These are phyloP conservation scores for Zygaena filipendulae DNA, from an alignment of 2,888 invertebrate genomes.

Conservation along the genomic window DNA sequence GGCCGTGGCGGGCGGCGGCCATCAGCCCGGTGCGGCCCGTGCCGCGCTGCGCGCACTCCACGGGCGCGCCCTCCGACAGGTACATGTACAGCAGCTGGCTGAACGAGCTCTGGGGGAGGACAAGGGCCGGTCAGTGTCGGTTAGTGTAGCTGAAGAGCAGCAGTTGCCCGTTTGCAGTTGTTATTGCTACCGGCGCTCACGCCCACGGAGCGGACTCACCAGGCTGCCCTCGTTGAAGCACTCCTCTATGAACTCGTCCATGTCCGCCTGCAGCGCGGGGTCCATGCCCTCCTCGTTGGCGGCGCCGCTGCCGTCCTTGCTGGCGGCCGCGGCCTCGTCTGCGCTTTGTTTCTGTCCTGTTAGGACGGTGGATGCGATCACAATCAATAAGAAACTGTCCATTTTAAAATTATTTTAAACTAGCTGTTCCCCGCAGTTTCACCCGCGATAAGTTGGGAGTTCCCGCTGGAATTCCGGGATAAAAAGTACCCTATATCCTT, in stretches of 20 bases:
- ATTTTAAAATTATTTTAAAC: no score
- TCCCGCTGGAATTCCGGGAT: no score
- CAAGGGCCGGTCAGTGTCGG: no score
- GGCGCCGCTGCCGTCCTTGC: constrained; percentile 26
- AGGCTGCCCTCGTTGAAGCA: constrained; percentile 69
- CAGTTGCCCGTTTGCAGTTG: no score
- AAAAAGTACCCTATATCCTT: no score
- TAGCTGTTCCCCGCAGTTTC: no score
- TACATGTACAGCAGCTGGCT: constrained; percentile 82
- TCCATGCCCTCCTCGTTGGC: constrained; percentile 35
- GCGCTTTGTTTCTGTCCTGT: constrained; percentile 32
- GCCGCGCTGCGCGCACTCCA: constrained; percentile 75
- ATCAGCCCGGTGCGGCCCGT: constrained; percentile 79
- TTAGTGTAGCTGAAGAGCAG: no score
- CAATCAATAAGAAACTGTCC: not conserved
- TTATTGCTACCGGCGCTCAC: no score
- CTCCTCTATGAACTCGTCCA: constrained; percentile 76
- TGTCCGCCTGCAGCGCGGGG: constrained; percentile 62
- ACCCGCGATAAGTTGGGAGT: no score
- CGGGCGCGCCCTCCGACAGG: constrained; percentile 79
- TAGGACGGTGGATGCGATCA: no score
- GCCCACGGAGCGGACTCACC: no score
- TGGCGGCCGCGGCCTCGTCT: constrained; percentile 21
- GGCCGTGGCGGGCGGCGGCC: constrained; percentile 80
- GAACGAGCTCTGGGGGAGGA: constrained; percentile 79